These are phyloP conservation scores for Cantharis rufa DNA, from an alignment of 2,888 invertebrate genomes.

Conservation along the genomic window DNA sequence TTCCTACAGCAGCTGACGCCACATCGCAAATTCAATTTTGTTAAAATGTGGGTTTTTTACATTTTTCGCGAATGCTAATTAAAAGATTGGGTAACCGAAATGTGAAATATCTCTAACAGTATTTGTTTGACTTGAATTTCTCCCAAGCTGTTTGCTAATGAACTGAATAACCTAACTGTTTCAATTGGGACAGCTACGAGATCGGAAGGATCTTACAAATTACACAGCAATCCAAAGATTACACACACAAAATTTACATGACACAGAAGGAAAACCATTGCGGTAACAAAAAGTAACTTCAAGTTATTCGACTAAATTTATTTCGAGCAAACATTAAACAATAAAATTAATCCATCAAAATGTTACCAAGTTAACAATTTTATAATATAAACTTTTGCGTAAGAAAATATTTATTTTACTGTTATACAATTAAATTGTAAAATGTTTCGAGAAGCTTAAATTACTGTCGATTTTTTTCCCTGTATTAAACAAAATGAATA, in stretches of 20 bases:
- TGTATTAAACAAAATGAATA: background rate
- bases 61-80: background rate
- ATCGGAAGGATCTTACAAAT: constrained; percentile 18
- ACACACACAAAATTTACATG: constrained; percentile 21
- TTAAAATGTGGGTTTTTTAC: background rate
- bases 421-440: background rate
- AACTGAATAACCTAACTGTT: constrained; percentile 23
- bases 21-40: constrained; percentile 22
- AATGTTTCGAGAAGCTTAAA: background rate
- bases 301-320: background rate
- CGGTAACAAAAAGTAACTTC: background rate
- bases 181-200: constrained; percentile 13
- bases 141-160: constrained; percentile 23
- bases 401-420: background rate
- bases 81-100: constrained; percentile 2
- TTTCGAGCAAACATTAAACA: background rate
- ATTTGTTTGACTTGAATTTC: constrained; percentile 28
- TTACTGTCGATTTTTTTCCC: background rate
- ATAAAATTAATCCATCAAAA: background rate
- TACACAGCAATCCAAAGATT: constrained; percentile 18
- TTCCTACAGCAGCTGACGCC: constrained; percentile 26
- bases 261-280: background rate
- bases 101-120: constrained; percentile 21
- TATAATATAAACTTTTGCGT: background rate
- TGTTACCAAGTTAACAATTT: background rate